A percentile compares a stretch with the other conserved stretches of the same genome.
Conservation (phyloP, 2,888 invertebrate species). For the Diachrysia chrysitis region DNA sequence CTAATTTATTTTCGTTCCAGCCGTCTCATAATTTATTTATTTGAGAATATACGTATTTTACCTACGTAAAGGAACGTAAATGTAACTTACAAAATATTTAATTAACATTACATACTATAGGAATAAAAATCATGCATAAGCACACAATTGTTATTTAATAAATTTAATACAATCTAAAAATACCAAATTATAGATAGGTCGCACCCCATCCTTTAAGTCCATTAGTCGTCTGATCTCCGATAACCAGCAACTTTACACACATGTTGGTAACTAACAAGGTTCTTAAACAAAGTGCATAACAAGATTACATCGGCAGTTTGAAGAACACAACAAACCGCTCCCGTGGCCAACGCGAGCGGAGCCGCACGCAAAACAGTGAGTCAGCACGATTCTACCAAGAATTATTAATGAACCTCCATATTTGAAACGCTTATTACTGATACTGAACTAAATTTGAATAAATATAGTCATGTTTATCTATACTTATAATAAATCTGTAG, state of each 20-base stretch:
- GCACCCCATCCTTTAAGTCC: neutral
- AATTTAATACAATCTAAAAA: too few species aligned
- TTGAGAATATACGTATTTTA: neutral
- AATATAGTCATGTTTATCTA: neutral
- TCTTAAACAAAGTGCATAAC: constrained; percentile 33
- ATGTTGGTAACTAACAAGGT: neutral
- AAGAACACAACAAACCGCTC: constrained; percentile 44
- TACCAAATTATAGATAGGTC: neutral
- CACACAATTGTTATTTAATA: too few species aligned
- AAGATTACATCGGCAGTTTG: constrained; percentile 49
- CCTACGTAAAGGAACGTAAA: neutral
- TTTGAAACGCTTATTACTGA: constrained; percentile 35
- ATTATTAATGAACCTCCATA: constrained; percentile 72
- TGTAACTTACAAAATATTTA: neutral
- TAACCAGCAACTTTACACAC: neutral
- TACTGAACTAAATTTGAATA: neutral
- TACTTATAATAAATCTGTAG: too few species aligned
- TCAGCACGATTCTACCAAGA: constrained; percentile 58
- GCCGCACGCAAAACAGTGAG: constrained; percentile 50
- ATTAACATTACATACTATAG: too few species aligned
- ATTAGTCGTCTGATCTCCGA: neutral
- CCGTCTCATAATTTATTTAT: neutral
- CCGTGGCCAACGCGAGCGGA: constrained; percentile 19
- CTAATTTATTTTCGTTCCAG: constrained; percentile 14
- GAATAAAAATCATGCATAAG: too few species aligned